Evolutionary conservation across 2,113 vertebrate genomes (phyloP), one percentile per base, ranked within the genome.

Genomic region (Fukomys damarensis): DNA sequence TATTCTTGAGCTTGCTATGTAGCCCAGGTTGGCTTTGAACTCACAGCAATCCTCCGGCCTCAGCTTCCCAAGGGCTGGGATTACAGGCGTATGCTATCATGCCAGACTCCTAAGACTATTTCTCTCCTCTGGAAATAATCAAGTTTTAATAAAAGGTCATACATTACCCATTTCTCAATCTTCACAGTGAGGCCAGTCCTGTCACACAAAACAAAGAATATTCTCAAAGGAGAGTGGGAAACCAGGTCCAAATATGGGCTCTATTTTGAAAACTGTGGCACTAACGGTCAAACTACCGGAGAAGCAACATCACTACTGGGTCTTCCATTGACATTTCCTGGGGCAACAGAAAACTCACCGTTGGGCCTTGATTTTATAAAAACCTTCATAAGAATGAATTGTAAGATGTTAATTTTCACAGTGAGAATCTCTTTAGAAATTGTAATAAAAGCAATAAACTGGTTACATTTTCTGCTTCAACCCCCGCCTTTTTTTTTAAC

Each of bases 241-340:
- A 9, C 46, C 8, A 7, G 20, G 17, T 52, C 58, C 26, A 20
- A 54, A 32, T 4, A 3, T 19, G 14, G 35, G 68, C 49, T 72
- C 77, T 2, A 0, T 4, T 30, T 9, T 5, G 81, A 77, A 80
- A 35, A 61, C 20, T 0, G 3, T 0, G 16, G 35, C 9, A 1
- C 2, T 1, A 0, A 28, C 9, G 26, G 22, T 41, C 46, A 0
- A 0, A 16, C 49, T 5, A 20, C 20, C 35, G 32, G 84, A 86
- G 87, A 74, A 83, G 24, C 32, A 32, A 17, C 6, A 13, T 8
- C 84, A 24, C 7, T 3, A 5, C 2, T 1, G 30, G 11, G 0
- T 3, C 14, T 43, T 72, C 2, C 0, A 4, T 0, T 2, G 38
- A 5, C 41, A 38, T 3, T 19, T 16, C 17, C 16, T 1, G 4